Conservation (phyloP, 2,888 invertebrate genomes). For the Synergus itoensis region DNA sequence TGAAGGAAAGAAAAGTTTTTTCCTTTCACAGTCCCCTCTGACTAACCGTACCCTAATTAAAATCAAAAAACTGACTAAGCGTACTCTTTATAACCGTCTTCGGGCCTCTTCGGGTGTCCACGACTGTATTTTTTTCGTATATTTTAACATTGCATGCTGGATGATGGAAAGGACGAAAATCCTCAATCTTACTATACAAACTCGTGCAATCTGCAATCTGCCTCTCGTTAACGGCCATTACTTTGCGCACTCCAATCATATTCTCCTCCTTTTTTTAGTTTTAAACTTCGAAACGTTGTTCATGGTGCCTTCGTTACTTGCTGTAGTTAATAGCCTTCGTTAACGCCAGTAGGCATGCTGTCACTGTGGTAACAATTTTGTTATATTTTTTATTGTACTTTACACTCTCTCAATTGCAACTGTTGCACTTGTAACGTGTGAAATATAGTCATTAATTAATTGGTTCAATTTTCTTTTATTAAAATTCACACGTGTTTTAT, state of each 20-base stretch:
- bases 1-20: too few relatives aligned
- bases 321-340: constrained; percentile 60
- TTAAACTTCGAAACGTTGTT: constrained; percentile 52
- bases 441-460: background rate
- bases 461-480: background rate
- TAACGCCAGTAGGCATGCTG: constrained; percentile 43
- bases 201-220: constrained; percentile 40
- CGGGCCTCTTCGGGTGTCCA: too few relatives aligned
- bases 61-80: too few relatives aligned
- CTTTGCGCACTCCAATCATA: constrained; percentile 46
- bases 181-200: background rate
- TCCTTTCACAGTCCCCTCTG: too few relatives aligned
- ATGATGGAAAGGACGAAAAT: background rate
- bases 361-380: constrained; percentile 27
- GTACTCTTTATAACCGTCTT: too few relatives aligned
- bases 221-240: constrained; percentile 55
- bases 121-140: too few relatives aligned
- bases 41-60: too few relatives aligned
- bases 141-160: background rate
- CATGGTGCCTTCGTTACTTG: constrained; percentile 42
- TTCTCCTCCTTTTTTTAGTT: constrained; percentile 25
- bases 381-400: background rate
- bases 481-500: background rate
- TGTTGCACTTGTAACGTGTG: background rate
- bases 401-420: background rate